phyloP scores from a whole-genome alignment of 92 coral and sea anemone genomes.

The Muricea muricata region DNA sequence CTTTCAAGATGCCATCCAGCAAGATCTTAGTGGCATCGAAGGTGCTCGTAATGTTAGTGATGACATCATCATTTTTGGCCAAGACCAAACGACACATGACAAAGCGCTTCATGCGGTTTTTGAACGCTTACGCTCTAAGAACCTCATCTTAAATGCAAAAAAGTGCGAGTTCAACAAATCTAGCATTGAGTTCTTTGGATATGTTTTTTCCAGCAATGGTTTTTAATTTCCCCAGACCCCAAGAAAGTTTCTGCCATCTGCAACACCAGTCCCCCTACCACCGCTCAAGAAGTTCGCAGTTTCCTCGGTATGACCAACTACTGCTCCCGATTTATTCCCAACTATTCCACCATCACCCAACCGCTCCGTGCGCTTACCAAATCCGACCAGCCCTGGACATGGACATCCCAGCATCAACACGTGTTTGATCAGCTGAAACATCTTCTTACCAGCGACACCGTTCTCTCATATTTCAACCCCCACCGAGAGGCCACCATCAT shows the following conservation, averaged over 20 bases:
- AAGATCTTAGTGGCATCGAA: neutral
- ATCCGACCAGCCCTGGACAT: constrained; percentile 30
- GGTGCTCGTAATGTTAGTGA: neutral
- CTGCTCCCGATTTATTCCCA: constrained; percentile 58
- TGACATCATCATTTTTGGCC: constrained; percentile 11
- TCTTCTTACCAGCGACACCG: constrained; percentile 33
- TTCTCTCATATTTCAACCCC: constrained; percentile 37
- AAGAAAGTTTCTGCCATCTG: constrained; percentile 59
- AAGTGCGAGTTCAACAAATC: constrained; percentile 56
- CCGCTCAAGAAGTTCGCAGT: constrained; percentile 51
- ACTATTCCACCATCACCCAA: constrained; percentile 30
- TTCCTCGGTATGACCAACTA: constrained; percentile 63
- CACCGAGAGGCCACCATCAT: constrained; percentile 17
- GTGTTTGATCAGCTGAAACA: constrained; percentile 33
- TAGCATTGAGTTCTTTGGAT: constrained; percentile 61
- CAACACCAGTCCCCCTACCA: constrained; percentile 58
- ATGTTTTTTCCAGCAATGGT: constrained; percentile 57
- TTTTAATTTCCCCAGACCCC: constrained; percentile 64
- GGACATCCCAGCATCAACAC: constrained; percentile 39
- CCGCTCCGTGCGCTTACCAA: constrained; percentile 45
- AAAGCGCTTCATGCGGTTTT: constrained; percentile 27
- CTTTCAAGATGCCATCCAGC: neutral
- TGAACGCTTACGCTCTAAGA: constrained; percentile 26
- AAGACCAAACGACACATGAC: constrained; percentile 9
- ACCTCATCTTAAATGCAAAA: constrained; percentile 31